phyloP scores from a whole-genome alignment of 2,797 vertebrate species.

The Enteromius trimaculatus region DNA sequence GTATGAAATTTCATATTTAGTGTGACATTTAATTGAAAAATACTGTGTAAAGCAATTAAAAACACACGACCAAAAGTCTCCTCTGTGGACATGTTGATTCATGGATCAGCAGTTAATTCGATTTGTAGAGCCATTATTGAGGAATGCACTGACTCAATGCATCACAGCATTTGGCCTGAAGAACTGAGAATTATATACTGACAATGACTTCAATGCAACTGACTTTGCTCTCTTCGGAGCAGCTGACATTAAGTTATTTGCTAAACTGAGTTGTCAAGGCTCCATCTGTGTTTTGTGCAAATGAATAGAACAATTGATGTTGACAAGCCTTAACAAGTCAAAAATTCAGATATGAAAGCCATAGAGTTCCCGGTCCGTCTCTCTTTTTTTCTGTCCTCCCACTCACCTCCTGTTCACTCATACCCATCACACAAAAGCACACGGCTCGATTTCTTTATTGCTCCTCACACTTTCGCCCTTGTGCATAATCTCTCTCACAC shows the following conservation, averaged over 20 bases:
- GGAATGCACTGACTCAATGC: slow-evolving; percentile 38
- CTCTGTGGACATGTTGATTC: slow-evolving; percentile 26
- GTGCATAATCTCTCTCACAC: slow-evolving; percentile 40
- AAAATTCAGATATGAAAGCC: slow-evolving; percentile 40
- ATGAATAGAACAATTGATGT: slow-evolving; percentile 36
- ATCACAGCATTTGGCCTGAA: slow-evolving; percentile 22
- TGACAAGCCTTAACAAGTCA: slow-evolving; percentile 50
- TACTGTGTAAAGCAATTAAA: not conserved
- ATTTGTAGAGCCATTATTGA: slow-evolving; percentile 48
- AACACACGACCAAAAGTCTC: slow-evolving; percentile 17
- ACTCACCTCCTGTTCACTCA: slow-evolving; percentile 31
- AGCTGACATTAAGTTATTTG: slow-evolving; percentile 35
- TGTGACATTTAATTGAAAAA: slow-evolving; percentile 1
- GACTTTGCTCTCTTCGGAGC: slow-evolving; percentile 6
- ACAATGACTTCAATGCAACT: slow-evolving; percentile 25
- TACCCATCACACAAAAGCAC: slow-evolving; percentile 14
- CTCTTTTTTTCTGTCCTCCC: slow-evolving; percentile 15
- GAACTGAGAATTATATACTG: slow-evolving; percentile 6
- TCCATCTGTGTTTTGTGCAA: slow-evolving; percentile 40
- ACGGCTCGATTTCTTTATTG: slow-evolving; percentile 25
- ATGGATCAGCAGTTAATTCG: slow-evolving; percentile 25
- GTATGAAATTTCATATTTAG: not conserved
- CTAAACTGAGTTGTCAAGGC: slow-evolving; percentile 31
- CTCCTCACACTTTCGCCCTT: slow-evolving; percentile 14
- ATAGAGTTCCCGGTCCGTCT: slow-evolving; percentile 22